Evolutionary conservation across 1,140 invertebrate genomes (phyloP).

Genomic region (Diabrotica undecimpunctata): DNA sequence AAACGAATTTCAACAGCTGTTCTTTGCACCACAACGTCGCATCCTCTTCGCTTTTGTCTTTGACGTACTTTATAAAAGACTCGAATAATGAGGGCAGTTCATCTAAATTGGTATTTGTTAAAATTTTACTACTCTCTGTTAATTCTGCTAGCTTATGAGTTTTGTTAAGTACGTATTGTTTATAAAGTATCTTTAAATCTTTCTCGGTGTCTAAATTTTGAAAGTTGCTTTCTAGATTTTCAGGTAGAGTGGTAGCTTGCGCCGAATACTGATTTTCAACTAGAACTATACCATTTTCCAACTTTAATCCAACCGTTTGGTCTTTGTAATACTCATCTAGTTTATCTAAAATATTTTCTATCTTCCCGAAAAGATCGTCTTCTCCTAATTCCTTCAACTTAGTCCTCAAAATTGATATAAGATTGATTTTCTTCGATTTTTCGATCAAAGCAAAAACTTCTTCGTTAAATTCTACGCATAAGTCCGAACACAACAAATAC

Average conservation of each 20-base stretch:
- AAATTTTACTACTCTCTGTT: slow-evolving; percentile 24
- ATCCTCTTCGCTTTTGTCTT: slow-evolving; percentile 27
- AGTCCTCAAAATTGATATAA: slow-evolving; percentile 33
- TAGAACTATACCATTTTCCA: slow-evolving; percentile 34
- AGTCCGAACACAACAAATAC: slow-evolving; percentile 40
- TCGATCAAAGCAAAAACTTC: slow-evolving; percentile 32
- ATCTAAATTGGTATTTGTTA: slow-evolving; percentile 6
- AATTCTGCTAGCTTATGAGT: slow-evolving; percentile 30
- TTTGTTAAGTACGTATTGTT: slow-evolving; percentile 34
- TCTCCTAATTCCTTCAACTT: slow-evolving; percentile 31
- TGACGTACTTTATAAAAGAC: slow-evolving; percentile 28
- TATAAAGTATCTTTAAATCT: slow-evolving; percentile 15
- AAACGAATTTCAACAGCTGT: slow-evolving; percentile 35
- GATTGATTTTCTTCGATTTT: slow-evolving; percentile 34
- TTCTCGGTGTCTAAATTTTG: slow-evolving; percentile 4
- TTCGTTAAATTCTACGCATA: slow-evolving; percentile 37
- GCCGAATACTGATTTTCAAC: slow-evolving; percentile 30
- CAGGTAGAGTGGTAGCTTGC: slow-evolving; percentile 5
- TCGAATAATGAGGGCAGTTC: slow-evolving; percentile 23
- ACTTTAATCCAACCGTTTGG: slow-evolving; percentile 7
- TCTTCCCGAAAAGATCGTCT: slow-evolving; percentile 21
- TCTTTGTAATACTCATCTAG: slow-evolving; percentile 30
- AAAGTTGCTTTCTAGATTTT: slow-evolving; percentile 15
- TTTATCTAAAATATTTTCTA: slow-evolving; percentile 33
- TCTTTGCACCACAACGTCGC: slow-evolving; percentile 35